Evolutionary conservation across 1,140 invertebrate species (phyloP), one percentile per base, ranked within the genome.

Genomic region (Pristionchus pacificus): DNA sequence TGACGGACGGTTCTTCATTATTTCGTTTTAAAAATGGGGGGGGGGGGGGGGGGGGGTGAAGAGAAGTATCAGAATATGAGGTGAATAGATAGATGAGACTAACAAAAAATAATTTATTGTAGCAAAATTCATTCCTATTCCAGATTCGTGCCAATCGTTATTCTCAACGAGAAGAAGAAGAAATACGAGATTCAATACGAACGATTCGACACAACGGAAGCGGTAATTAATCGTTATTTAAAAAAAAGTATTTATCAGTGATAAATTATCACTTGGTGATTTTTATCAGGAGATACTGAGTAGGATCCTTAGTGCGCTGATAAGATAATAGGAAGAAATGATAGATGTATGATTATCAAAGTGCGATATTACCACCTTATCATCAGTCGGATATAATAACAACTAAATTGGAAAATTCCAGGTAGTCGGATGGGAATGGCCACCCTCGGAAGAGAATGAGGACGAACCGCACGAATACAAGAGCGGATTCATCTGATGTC

Each of bases 141-240:
- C 68, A 77, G 80, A 32, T 79, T 79, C 75, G 75, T 74, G 72
- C 84, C 86, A 27, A 82, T 87, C 71, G 85, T 87, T n/a, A 83
- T 84, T 60, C 84, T 87, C 76, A 86, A 87, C 69, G 84, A 84
- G 67, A 83, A 85, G 66, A 83, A 85, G 68, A 84, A 85, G 38
- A 81, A 85, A 66, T 87, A 86, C 77, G 85, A 86, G 77, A 86
- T 87, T 25, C 85, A 87, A 70, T 87, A 87, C 74, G 84, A 83
- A 49, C 78, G 85, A 57, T 87, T 87, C 74, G 85, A 87, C 68
- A 81, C 84, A 69, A 86, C 85, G 19, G 84, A 86, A 72, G 80
- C 81, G 70, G 38, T 49, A 49, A 49, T 6, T 65, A 71, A 68
- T 10, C 19, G 38, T 49, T 6, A 49, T 10, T 6, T 6, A 19